Evolutionary conservation across 2,888 invertebrate genomes (phyloP), one percentile per base, ranked within the genome.

Genomic region (Cantharis rufa): DNA sequence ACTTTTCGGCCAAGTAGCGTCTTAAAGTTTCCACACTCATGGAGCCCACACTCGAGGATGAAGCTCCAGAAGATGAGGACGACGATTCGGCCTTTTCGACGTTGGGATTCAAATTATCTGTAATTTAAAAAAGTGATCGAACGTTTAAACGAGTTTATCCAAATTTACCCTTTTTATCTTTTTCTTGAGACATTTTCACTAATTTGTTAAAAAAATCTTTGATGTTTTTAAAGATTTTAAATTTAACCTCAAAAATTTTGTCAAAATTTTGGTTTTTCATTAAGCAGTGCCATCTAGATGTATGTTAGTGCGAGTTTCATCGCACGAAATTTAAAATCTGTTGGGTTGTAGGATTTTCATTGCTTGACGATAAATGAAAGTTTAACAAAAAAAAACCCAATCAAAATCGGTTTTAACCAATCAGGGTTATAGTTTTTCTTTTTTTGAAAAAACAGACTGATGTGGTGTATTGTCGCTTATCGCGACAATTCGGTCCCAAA

Each of bases 11-110:
- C 81, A 94, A 90, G 87, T 92, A 93, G 81, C 90, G 90, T 73
- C 92, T 88, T 71, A 94, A 90, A 74, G 90, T 89, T 82, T 93
- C 93, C 83, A 94, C 91, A 81, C 91, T 90, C 71, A 90, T 87
- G 48, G 86, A 86, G 78, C 91, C 90, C 74, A 79, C 69, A 27
- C 75, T 78, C 9, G 79, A 63, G 21, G 32, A 64, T 4, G 69
- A 74, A 0, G 62, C 13, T 10, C 70, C 63, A 5, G 21, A 70
- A 1, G 72, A 72, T 24, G 71, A 63, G 24, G 71, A 71, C n/a
- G 48, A 48, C n/a, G 48, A 48, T 48, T 48, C 48, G 7, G 48
- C 48, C 48, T 48, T 48, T 48, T 48, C 48, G 7, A 7, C n/a
- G 9, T 5, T n/a, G 10, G 48, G 48, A 48, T n/a, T n/a, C 48